A percentile compares a stretch with the other conserved stretches of the same genome.
These are phyloP conservation scores for Latrodectus elegans DNA, from an alignment of 2,888 invertebrate species.

Conservation along the genomic window DNA sequence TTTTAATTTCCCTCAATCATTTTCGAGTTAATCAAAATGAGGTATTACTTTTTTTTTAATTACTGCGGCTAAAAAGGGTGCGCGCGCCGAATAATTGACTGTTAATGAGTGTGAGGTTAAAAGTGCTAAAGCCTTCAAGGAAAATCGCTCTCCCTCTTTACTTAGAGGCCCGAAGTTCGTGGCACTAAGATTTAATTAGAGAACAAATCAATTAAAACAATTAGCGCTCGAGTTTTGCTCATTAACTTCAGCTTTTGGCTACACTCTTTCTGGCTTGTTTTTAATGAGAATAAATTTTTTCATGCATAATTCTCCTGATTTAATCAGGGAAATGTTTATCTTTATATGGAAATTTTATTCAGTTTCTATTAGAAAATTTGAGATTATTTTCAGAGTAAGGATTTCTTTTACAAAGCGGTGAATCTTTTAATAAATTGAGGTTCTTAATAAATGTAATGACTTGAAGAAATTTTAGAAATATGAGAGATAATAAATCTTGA, in stretches of 20 bases:
- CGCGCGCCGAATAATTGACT: slow-evolving; percentile 60
- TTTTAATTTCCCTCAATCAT: slow-evolving; percentile 57
- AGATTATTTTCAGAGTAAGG: not conserved
- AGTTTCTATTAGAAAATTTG: not conserved
- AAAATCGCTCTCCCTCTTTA: slow-evolving; percentile 50
- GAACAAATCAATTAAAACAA: slow-evolving; percentile 63
- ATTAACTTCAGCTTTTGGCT: slow-evolving; percentile 48
- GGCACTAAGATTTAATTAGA: slow-evolving; percentile 60
- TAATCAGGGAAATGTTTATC: not conserved
- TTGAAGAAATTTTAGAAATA: not conserved
- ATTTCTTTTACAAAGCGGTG: not conserved
- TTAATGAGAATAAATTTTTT: slow-evolving; percentile 9
- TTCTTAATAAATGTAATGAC: not conserved
- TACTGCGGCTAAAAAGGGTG: slow-evolving; percentile 58
- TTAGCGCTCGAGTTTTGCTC: slow-evolving; percentile 63
- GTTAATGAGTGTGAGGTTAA: slow-evolving; percentile 60
- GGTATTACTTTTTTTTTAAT: slow-evolving; percentile 56
- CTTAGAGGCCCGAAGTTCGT: slow-evolving; percentile 36
- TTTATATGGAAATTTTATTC: not conserved
- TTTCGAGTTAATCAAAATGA: slow-evolving; percentile 67
- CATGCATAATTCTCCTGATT: not conserved
- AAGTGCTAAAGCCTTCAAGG: slow-evolving; percentile 65
- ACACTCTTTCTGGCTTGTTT: slow-evolving; percentile 11
- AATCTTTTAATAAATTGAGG: not conserved
- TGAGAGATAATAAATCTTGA: not conserved